Base-by-base conservation (phyloP, 2,113 vertebrate species). In the Chitala chitala region DNA sequence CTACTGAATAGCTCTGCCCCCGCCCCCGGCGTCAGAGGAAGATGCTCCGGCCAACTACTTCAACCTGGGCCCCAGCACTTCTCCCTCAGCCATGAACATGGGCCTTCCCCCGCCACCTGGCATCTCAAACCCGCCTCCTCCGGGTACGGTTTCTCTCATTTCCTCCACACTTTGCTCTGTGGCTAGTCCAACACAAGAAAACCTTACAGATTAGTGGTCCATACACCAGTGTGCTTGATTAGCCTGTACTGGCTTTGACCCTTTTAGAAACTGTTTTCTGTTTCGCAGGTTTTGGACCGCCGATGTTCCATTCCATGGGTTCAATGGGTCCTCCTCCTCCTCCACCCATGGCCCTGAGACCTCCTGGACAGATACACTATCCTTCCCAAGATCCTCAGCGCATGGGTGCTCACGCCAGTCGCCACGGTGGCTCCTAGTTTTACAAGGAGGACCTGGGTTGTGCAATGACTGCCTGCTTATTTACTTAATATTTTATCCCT, bases 361-460 rank as follows among this genome's bases (percentile, higher is more conserved):
- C 95, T 58, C 94, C 95, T 1, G 94, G 94, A 74, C 94, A 94
- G 83, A 96, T 98, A 82, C 96, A 98, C 82, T 98, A 97, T 72
- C 96, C 96, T 0, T 98, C 96, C 78, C 95, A 98, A 87, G 96
- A 98, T 80, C 95, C 96, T 75, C 95, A 97, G 86, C 90, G 95
- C 78, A 98, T 98, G 95, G 96, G 95, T 1, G 96, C 95, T 64
- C 96, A 96, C 1, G 92, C 94, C 0, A 86, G 92, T 17, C 93
- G 94, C 51, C 94, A 94, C 76, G 92, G 88, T 54, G 94, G 88
- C 71, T 93, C 72, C 56, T 73, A 73, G 24, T 20, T 61, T 12
- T 61, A 8, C 24, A 31, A 17, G 53, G 53, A n/a, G 33, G 15
- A 29, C 0, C 3, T 0, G 50, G 29, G 4, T 71, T 22, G 20